Evolutionary conservation across 1,140 invertebrate genomes (phyloP).

Genomic region (Acromyrmex charruanus): DNA sequence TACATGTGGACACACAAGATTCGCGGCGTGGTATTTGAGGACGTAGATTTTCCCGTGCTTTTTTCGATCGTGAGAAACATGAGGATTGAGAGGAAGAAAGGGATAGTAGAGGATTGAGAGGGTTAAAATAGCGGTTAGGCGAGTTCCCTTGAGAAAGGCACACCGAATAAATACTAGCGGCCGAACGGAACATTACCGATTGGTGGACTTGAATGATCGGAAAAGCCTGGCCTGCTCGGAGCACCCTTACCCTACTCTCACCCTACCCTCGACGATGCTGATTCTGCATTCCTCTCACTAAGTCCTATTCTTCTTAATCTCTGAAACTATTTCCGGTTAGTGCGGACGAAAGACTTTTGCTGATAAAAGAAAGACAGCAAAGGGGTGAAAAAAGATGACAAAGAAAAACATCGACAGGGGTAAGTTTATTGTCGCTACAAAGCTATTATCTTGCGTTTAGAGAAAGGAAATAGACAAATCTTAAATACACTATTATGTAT

Average conservation of each 20-base stretch:
- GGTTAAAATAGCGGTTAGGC: conserved; percentile 64
- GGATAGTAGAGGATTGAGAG: not conserved
- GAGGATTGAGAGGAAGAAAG: conserved; percentile 12
- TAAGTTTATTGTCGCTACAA: conserved; percentile 49
- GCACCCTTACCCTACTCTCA: conserved; percentile 22
- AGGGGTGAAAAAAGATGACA: not conserved
- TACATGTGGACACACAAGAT: not conserved
- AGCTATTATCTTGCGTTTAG: conserved; percentile 18
- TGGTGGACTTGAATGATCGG: conserved; percentile 54
- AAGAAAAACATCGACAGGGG: conserved; percentile 1
- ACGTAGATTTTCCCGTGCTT: conserved; percentile 10
- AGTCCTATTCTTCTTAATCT: conserved; percentile 61
- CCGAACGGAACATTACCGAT: conserved; percentile 43
- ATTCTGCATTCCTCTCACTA: conserved; percentile 58
- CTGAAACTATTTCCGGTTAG: conserved; percentile 57
- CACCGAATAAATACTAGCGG: conserved; percentile 58
- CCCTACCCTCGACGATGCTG: conserved; percentile 36
- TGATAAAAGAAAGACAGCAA: not conserved
- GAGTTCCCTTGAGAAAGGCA: conserved; percentile 24
- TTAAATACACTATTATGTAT: not conserved
- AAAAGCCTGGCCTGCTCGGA: conserved; percentile 25
- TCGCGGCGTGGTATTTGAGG: conserved; percentile 17
- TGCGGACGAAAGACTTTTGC: conserved; percentile 22
- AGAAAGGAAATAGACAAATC: not conserved
- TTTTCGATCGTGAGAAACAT: conserved; percentile 53